A percentile compares a stretch with the other conserved stretches of the same genome.
Conservation (phyloP, 2,113 vertebrate genomes). For the Talpa occidentalis region DNA sequence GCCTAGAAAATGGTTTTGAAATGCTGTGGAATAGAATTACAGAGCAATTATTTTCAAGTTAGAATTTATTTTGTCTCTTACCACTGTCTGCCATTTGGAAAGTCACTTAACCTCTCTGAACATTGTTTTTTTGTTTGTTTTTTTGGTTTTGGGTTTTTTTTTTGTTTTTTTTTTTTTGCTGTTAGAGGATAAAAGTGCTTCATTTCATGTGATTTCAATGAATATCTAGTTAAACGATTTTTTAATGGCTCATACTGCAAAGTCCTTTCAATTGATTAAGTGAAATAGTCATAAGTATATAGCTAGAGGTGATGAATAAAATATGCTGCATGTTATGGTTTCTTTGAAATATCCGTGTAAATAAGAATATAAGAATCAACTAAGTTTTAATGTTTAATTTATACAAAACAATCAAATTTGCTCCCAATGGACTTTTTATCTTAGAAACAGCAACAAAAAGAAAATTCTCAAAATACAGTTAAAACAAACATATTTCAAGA, state of each 20-base stretch:
- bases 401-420: not conserved
- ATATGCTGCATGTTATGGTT: not conserved
- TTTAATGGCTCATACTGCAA: not conserved
- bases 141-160: too few species aligned
- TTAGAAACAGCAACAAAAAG: not conserved
- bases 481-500: slow-evolving; percentile 46
- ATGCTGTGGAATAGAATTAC: not conserved
- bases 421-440: not conserved
- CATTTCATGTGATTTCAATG: not conserved
- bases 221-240: slow-evolving; percentile 37
- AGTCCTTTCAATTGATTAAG: not conserved
- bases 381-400: not conserved
- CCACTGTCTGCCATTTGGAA: not conserved
- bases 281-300: not conserved
- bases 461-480: not conserved
- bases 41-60: slow-evolving; percentile 10
- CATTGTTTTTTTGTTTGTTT: not conserved
- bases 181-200: not conserved
- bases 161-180: not conserved
- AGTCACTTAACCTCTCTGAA: not conserved
- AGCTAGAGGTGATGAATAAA: not conserved
- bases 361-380: not conserved
- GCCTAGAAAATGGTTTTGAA: not conserved
- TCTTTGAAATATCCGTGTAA: not conserved
- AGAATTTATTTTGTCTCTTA: not conserved